These are phyloP conservation scores for Fistularia commersonii DNA, from an alignment of 2,797 vertebrate species.

Conservation along the genomic window DNA sequence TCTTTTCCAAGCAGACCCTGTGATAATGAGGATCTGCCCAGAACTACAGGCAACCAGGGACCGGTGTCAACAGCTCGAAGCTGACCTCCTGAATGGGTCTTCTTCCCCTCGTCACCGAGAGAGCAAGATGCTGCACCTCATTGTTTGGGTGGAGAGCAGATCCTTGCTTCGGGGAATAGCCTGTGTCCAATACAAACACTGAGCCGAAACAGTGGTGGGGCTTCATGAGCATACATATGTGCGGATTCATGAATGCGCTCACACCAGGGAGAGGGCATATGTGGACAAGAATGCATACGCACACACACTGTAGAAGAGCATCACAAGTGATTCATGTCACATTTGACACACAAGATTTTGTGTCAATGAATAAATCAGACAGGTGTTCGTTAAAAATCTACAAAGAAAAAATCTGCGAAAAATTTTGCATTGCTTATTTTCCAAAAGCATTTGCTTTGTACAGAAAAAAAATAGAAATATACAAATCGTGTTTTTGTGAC, in stretches of 20 bases:
- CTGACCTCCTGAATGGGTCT: conserved; percentile 73
- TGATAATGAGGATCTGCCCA: conserved; percentile 77
- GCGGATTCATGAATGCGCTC: conserved; percentile 48
- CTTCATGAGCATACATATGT: conserved; percentile 55
- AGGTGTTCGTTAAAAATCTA: too few relatives aligned
- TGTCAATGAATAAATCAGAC: too few relatives aligned
- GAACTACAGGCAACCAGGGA: conserved; percentile 73
- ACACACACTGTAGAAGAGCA: conserved; percentile 35
- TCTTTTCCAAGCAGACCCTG: conserved; percentile 71
- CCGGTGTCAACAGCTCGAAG: conserved; percentile 75
- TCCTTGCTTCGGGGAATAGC: conserved; percentile 65
- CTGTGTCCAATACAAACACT: conserved; percentile 61
- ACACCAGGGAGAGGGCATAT: conserved; percentile 8
- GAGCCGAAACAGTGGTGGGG: conserved; percentile 39
- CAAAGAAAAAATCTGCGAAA: too few relatives aligned
- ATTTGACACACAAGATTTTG: too few relatives aligned
- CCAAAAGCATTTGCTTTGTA: too few relatives aligned
- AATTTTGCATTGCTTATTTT: too few relatives aligned
- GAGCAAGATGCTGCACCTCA: conserved; percentile 65
- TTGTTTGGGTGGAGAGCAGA: conserved; percentile 68
- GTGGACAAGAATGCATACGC: conserved; percentile 1
- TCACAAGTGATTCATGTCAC: conserved; percentile 36
- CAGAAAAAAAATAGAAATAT: too few relatives aligned
- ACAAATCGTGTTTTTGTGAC: background rate
- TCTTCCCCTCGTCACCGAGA: conserved; percentile 62